A percentile compares a stretch with the other conserved stretches of the same genome.
Evolutionary conservation across 2,888 invertebrate genomes (phyloP).

Genomic region (Stenichneumon culpator): DNA sequence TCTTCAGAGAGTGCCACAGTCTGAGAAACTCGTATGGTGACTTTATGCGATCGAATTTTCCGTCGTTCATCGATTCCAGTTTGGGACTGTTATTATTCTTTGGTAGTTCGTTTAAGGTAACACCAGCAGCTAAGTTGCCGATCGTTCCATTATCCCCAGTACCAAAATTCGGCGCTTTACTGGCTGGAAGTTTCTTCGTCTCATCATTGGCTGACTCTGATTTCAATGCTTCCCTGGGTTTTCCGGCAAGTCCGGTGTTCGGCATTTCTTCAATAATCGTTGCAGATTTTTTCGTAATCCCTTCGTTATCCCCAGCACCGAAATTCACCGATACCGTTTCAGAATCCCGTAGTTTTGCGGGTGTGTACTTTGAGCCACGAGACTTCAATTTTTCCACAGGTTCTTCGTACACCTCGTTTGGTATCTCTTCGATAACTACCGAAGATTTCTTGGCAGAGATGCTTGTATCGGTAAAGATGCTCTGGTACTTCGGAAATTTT

Average conservation of each 20-base stretch:
- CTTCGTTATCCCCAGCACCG: background rate
- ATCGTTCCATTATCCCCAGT: background rate
- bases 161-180: background rate
- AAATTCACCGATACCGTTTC: background rate
- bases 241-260: background rate
- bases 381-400: background rate
- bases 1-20: constrained; percentile 81
- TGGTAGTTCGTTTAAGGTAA: background rate
- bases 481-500: constrained; percentile 33
- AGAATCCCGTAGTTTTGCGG: background rate
- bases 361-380: background rate
- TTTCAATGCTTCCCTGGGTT: background rate
- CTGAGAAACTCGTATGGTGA: constrained; percentile 83
- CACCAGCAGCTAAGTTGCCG: background rate
- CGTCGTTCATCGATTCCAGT: background rate
- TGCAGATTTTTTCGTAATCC: background rate
- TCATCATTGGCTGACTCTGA: background rate
- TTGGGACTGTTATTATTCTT: background rate
- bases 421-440: constrained; percentile 76
- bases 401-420: constrained; percentile 56
- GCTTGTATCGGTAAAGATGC: constrained; percentile 69
- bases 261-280: background rate
- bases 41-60: constrained; percentile 64
- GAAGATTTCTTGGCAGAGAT: constrained; percentile 49
- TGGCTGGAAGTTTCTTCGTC: background rate